These are phyloP conservation scores for Semotilus atromaculatus DNA, from an alignment of 2,797 vertebrate genomes.

Conservation along the genomic window DNA sequence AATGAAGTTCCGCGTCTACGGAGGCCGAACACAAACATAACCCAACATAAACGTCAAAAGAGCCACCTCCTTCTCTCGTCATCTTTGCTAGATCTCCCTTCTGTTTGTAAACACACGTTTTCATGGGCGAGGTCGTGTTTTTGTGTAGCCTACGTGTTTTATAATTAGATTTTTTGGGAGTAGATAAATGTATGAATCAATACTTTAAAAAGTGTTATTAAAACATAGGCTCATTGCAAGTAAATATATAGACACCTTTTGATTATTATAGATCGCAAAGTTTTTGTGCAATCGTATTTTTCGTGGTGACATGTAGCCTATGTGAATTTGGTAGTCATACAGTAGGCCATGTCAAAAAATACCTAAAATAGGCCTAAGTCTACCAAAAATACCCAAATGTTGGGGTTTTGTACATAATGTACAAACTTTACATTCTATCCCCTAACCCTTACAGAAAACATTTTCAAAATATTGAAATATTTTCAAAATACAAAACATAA, in stretches of 20 bases:
- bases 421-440: too few relatives aligned
- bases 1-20: constrained; percentile 45
- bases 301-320: not conserved
- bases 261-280: not conserved
- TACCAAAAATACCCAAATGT: too few relatives aligned
- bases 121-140: not conserved
- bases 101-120: constrained; percentile 22
- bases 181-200: not conserved
- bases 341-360: not conserved
- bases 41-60: constrained; percentile 7
- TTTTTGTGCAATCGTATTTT: not conserved
- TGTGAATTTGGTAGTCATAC: not conserved
- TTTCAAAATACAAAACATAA: too few relatives aligned
- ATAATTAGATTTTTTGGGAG: not conserved
- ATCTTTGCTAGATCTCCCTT: not conserved
- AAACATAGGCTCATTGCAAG: not conserved
- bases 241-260: not conserved
- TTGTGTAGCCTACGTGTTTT: not conserved
- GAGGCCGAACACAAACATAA: constrained; percentile 32
- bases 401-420: too few relatives aligned
- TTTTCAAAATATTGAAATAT: too few relatives aligned
- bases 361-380: too few relatives aligned
- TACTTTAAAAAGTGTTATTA: not conserved
- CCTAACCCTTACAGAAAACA: too few relatives aligned
- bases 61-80: not conserved